These are phyloP conservation scores for Nannospalax galili DNA, from an alignment of 2,113 vertebrate genomes.

Conservation along the genomic window DNA sequence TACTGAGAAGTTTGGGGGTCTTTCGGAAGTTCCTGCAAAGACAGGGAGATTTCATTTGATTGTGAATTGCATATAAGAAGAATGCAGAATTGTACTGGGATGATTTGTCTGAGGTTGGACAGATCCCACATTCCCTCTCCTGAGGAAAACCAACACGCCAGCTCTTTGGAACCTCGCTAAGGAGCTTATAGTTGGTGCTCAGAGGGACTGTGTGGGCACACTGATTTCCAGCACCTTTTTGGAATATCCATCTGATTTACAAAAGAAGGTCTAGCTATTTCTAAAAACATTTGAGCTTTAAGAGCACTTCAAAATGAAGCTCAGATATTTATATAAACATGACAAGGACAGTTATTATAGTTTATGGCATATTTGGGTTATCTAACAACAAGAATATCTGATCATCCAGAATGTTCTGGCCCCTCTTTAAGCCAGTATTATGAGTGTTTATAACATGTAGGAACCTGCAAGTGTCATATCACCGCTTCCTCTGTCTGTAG, in stretches of 20 bases:
- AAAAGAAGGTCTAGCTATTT: background rate
- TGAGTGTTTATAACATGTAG: background rate
- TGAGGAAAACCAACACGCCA: accelerated
- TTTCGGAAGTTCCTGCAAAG: slow-evolving; percentile 88
- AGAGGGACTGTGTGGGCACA: accelerated
- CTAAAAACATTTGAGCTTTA: background rate
- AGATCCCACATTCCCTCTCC: background rate
- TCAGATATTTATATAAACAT: background rate
- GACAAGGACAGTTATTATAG: background rate
- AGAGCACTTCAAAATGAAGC: background rate
- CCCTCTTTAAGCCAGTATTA: background rate
- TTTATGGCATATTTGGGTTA: background rate
- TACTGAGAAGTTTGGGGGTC: slow-evolving; percentile 82
- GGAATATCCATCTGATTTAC: background rate
- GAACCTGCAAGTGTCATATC: background rate
- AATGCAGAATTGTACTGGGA: background rate
- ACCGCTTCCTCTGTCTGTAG: background rate
- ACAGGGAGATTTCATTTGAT: background rate
- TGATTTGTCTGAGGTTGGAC: background rate
- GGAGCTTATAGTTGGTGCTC: accelerated
- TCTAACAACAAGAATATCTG: background rate
- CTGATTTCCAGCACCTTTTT: background rate
- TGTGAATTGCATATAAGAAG: background rate
- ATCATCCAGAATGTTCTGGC: background rate
- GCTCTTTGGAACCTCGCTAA: no score